Conservation (phyloP, 2,113 vertebrate genomes). For the Pleuronectes platessa region DNA sequence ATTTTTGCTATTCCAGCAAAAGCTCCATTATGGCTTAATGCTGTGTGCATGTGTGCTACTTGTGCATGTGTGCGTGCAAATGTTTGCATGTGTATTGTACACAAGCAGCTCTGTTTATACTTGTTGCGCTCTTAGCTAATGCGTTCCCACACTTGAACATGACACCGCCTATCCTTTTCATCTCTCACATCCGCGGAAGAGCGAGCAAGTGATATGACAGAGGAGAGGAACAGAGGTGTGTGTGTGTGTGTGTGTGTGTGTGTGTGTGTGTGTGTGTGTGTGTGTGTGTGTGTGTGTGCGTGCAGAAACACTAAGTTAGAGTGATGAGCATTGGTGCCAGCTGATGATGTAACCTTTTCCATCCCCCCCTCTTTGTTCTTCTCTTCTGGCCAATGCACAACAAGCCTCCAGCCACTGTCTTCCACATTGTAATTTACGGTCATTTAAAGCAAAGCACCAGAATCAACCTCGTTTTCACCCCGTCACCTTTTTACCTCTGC, state of each 20-base stretch:
- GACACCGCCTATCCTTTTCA: constrained; percentile 66
- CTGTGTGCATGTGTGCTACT: neutral
- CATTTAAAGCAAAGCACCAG: constrained; percentile 48
- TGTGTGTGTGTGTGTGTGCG: constrained; percentile 18
- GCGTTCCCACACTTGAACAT: constrained; percentile 68
- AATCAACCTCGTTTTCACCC: constrained; percentile 66
- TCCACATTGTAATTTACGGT: constrained; percentile 64
- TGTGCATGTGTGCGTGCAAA: neutral
- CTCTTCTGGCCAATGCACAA: constrained; percentile 55
- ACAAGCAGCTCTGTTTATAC: constrained; percentile 68
- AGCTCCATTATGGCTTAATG: constrained; percentile 32
- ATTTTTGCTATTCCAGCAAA: constrained; percentile 31
- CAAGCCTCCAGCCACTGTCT: constrained; percentile 61
- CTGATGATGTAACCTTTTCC: constrained; percentile 77
- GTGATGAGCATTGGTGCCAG: constrained; percentile 66
- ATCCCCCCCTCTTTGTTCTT: constrained; percentile 67
- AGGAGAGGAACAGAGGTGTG: constrained; percentile 47
- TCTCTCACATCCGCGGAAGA: constrained; percentile 55
- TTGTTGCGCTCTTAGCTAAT: constrained; percentile 68
- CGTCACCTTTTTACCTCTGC: constrained; percentile 61
- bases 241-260: constrained; percentile 22
- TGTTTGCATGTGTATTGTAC: constrained; percentile 37
- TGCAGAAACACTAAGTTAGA: constrained; percentile 41
- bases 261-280: constrained; percentile 6
- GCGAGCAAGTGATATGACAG: constrained; percentile 47